Percentiles rank a stretch among this genome's conserved stretches.
Conservation (phyloP, 1,140 invertebrate genomes). For the Macrotrachela quadricornifera region DNA sequence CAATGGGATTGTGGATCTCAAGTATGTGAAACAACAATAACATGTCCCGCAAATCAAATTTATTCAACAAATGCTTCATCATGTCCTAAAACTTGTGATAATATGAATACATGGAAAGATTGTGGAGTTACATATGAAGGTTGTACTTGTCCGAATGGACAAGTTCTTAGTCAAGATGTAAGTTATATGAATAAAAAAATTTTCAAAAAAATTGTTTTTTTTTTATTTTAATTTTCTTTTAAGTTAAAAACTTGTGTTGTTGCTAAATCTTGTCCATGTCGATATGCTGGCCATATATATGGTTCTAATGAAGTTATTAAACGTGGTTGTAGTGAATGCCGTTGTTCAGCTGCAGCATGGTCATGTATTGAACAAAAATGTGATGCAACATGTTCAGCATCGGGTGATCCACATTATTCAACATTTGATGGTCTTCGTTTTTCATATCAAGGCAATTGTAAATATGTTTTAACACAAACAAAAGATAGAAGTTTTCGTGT, state of each 20-base stretch:
- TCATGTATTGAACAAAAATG: slow-evolving; percentile 1
- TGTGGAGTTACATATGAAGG: slow-evolving; percentile 1
- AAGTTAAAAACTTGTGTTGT: neutral
- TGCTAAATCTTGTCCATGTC: slow-evolving; percentile 1
- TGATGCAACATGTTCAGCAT: slow-evolving; percentile 1
- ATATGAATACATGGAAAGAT: slow-evolving; percentile 1
- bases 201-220: too few species aligned
- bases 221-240: too few species aligned
- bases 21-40: slow-evolving; percentile 7
- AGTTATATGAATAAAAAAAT: neutral
- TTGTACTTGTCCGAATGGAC: slow-evolving; percentile 7
- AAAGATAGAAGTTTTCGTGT: slow-evolving; percentile 15
- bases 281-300: slow-evolving; percentile 2
- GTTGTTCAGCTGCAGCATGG: slow-evolving; percentile 2
- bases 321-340: slow-evolving; percentile 1
- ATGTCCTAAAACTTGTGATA: slow-evolving; percentile 8
- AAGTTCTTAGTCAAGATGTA: slow-evolving; percentile 3
- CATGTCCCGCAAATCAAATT: slow-evolving; percentile 9
- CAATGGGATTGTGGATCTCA: slow-evolving; percentile 10
- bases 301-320: neutral
- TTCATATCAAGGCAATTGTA: slow-evolving; percentile 65
- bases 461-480: slow-evolving; percentile 53
- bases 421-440: slow-evolving; percentile 61
- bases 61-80: slow-evolving; percentile 7
- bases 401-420: slow-evolving; percentile 41